Evolutionary conservation across 2,113 vertebrate genomes (phyloP).

Genomic region (Eclectus roratus): DNA sequence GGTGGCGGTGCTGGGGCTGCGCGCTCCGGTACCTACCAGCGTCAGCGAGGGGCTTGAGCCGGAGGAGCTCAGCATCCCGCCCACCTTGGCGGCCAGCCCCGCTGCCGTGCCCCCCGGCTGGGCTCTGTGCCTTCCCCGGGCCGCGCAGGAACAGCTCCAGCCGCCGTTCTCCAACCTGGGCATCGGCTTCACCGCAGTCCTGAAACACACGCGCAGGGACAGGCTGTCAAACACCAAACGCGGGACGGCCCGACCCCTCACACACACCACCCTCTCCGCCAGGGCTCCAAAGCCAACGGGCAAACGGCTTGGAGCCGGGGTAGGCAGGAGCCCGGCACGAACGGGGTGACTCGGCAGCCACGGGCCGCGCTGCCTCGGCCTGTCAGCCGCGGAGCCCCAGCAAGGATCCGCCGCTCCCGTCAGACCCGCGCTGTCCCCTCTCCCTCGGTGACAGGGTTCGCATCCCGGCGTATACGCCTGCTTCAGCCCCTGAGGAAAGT

Average conservation of each 20-base stretch:
- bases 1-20: neutral
- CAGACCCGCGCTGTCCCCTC: neutral
- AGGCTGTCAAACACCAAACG: neutral
- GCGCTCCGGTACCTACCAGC: neutral
- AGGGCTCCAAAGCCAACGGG: neutral
- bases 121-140: conserved; percentile 67
- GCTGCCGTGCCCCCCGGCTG: conserved; percentile 58
- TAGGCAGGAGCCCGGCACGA: neutral
- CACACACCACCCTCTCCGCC: neutral
- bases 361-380: neutral
- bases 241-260: neutral
- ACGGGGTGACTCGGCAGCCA: neutral
- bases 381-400: neutral
- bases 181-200: conserved; percentile 73
- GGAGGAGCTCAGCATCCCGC: conserved; percentile 69
- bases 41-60: conserved; percentile 7
- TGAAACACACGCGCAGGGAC: neutral
- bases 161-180: conserved; percentile 82
- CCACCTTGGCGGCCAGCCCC: conserved; percentile 76
- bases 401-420: neutral
- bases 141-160: conserved; percentile 83
- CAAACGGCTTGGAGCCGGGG: neutral
- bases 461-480: neutral
- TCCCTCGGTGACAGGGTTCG: rapidly evolving
- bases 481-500: rapidly evolving